Percentiles rank a stretch among this genome's conserved stretches.
Conservation (phyloP, 2,888 invertebrate species). For the Dorcus parallelipipedus region DNA sequence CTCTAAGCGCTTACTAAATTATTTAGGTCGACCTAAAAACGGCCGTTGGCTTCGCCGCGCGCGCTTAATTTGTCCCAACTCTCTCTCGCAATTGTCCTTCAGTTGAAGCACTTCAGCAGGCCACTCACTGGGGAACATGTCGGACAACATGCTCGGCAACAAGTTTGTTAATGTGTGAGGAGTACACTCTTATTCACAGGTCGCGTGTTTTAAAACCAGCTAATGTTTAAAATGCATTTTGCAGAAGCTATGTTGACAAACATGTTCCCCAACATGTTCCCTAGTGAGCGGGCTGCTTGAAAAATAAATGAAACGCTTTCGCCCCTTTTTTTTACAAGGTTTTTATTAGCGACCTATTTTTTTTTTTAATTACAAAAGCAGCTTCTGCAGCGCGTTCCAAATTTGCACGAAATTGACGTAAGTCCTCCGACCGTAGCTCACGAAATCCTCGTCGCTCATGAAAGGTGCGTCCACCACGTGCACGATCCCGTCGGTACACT, state of each 20-base stretch:
- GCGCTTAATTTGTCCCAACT: not conserved
- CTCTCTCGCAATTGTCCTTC: not conserved
- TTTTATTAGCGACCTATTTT: not conserved
- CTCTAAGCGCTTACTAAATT: no score
- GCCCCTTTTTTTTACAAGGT: not conserved
- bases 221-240: no score
- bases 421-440: not conserved
- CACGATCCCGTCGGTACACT: slow-evolving; percentile 91
- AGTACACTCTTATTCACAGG: no score
- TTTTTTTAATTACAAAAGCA: not conserved
- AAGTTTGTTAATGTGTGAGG: no score
- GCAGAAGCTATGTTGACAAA: no score
- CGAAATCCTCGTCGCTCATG: slow-evolving; percentile 65
- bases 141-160: no score
- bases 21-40: no score
- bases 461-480: slow-evolving; percentile 88
- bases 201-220: no score
- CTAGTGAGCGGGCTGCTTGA: no score
- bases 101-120: not conserved
- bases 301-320: not conserved
- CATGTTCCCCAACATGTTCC: no score
- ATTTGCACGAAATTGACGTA: slow-evolving; percentile 6
- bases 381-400: slow-evolving; percentile 10
- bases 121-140: no score
- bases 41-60: no score